Evolutionary conservation across 1,140 invertebrate species (phyloP), one percentile per base, ranked within the genome.

Genomic region (Leguminivora glycinivorella): DNA sequence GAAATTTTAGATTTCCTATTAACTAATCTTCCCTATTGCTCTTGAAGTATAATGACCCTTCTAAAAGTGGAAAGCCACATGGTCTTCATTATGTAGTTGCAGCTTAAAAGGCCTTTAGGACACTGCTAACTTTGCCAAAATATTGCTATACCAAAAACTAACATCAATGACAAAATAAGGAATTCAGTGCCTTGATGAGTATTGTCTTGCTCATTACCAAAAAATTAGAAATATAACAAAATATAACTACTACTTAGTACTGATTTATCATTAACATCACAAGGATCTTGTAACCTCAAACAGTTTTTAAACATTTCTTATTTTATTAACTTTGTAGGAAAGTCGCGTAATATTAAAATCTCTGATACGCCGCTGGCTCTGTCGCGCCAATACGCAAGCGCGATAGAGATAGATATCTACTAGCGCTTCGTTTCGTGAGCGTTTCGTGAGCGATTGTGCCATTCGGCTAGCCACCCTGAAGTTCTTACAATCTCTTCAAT

Each of bases 121-220:
- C 7, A 52, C 2, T 52, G 47, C 47, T 69, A 29, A 29, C n/a
- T 17, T 31, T 63, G 58, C 58, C 58, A 63, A 34, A 63, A 31
- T 17, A 63, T 29, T 19, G 26, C 26, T 31, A 7, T 29, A 31
- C 58, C 58, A 63, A 63, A 60, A 31, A 34, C 9, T 70, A 70
- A 58, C 58, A 43, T 67, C 31, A n/a, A 38, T 67, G 31, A 72
- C 56, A 68, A 63, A 66, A 68, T 71, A 22, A 72, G 19, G 19
- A 52, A 74, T 74, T 56, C 73, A 80, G 79, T 80, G 79, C 79
- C 79, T 80, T 80, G 72, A 70, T 58, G 69, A 71, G 66, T 60
- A 31, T 60, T 10, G 6, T 52, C 6, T 19, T 22, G 19, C 22
- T 22, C 9, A 22, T 10, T 17, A 52, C 47, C 17, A 9, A 52